Evolutionary conservation across 2,888 invertebrate species (phyloP).

Genomic region (Eulithis testata): DNA sequence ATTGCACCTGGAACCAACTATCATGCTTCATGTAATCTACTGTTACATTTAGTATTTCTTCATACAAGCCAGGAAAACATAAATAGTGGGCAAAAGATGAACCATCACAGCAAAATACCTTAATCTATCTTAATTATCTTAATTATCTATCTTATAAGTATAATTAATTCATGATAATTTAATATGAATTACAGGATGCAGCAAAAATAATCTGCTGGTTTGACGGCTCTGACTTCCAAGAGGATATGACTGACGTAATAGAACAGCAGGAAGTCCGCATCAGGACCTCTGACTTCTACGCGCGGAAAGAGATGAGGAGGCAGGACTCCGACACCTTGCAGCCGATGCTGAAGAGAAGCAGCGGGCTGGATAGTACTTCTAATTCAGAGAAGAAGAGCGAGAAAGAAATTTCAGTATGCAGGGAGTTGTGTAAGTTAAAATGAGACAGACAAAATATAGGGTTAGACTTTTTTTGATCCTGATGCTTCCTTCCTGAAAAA

Average conservation of each 20-base stretch:
- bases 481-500: no score
- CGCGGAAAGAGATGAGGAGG: constrained; percentile 58
- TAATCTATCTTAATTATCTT: no score
- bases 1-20: no score
- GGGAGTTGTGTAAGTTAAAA: constrained; percentile 66
- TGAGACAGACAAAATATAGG: no score
- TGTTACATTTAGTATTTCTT: no score
- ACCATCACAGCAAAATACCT: no score
- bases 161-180: no score
- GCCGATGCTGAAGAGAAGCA: constrained; percentile 73
- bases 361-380: constrained; percentile 69
- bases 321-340: constrained; percentile 76
- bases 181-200: constrained; percentile 62
- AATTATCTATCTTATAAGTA: no score
- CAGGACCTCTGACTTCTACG: constrained; percentile 70
- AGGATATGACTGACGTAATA: constrained; percentile 77
- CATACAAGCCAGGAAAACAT: no score
- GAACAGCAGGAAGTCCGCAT: constrained; percentile 79
- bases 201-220: constrained; percentile 81
- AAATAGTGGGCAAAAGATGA: no score
- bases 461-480: no score
- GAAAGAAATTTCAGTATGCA: constrained; percentile 67
- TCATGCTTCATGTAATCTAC: no score
- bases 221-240: constrained; percentile 77
- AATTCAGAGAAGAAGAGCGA: constrained; percentile 66